phyloP scores from a whole-genome alignment of 2,888 invertebrate species.

The Caprella mutica region DNA sequence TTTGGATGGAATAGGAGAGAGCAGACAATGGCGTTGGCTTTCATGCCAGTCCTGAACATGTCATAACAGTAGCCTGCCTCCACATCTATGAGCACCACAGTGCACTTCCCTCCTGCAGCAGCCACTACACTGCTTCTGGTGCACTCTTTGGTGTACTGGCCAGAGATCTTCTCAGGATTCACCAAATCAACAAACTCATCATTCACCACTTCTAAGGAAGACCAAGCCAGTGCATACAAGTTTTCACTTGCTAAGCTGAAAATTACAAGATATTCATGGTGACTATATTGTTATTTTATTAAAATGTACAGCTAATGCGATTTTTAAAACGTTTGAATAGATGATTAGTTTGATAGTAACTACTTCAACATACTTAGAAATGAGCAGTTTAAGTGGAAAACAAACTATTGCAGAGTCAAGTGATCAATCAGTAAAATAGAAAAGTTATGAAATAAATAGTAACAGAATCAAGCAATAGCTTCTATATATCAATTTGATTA shows the following conservation, averaged over 20 bases:
- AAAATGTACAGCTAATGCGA: too few species aligned
- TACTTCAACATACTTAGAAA: too few species aligned
- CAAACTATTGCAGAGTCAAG: too few species aligned
- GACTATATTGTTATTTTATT: too few species aligned
- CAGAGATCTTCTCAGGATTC: not conserved
- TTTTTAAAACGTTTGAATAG: too few species aligned
- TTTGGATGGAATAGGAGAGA: conserved; percentile 40
- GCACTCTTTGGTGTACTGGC: conserved; percentile 10
- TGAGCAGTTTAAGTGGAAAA: too few species aligned
- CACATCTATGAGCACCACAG: conserved; percentile 37
- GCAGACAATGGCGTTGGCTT: conserved; percentile 38
- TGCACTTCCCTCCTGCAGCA: conserved; percentile 36
- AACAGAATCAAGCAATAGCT: too few species aligned
- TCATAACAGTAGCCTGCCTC: conserved; percentile 32
- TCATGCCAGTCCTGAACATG: conserved; percentile 33
- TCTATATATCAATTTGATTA: too few species aligned
- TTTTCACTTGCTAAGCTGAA: conserved; percentile 36
- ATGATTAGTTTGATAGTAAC: too few species aligned
- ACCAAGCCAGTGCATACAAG: conserved; percentile 44
- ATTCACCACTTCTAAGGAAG: conserved; percentile 37
- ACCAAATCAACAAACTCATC: not conserved
- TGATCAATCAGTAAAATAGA: too few species aligned
- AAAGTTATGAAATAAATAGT: too few species aligned
- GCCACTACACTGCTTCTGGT: conserved; percentile 36
- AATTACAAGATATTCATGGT: conserved; percentile 26